Percentiles rank a stretch among this genome's conserved stretches.
These are phyloP conservation scores for Eilema depressum DNA, from an alignment of 2,888 invertebrate species.

Conservation along the genomic window DNA sequence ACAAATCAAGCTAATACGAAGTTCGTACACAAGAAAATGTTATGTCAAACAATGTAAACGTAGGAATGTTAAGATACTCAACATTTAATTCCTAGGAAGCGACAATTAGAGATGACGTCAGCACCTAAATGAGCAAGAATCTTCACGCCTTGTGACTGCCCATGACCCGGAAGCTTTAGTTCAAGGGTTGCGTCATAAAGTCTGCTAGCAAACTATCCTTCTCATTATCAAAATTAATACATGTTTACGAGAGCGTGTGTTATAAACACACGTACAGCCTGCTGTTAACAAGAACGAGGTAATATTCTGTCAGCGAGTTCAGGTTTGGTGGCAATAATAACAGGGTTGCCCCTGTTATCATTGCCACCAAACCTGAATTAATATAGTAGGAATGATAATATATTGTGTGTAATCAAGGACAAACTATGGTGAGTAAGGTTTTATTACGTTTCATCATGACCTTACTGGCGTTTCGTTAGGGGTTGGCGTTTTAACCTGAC, in stretches of 20 bases:
- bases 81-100: background rate
- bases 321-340: background rate
- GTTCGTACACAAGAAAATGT: too few relatives aligned
- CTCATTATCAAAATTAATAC: constrained; percentile 67
- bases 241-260: constrained; percentile 65
- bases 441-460: too few relatives aligned
- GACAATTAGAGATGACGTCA: background rate
- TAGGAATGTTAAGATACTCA: background rate
- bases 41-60: too few relatives aligned
- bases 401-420: background rate
- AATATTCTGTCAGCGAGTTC: background rate
- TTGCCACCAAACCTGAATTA: background rate
- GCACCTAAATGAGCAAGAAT: background rate
- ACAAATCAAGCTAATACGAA: too few relatives aligned
- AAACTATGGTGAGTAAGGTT: background rate
- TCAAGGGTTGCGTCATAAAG: constrained; percentile 41
- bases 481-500: too few relatives aligned
- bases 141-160: background rate
- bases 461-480: too few relatives aligned
- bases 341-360: background rate
- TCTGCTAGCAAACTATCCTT: constrained; percentile 47
- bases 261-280: constrained; percentile 72
- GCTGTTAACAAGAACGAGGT: constrained; percentile 54
- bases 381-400: background rate
- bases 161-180: constrained; percentile 2